A percentile compares a stretch with the other conserved stretches of the same genome.
These are phyloP conservation scores for Yoshiicerus persimilis DNA, from an alignment of 1,140 invertebrate species.

Conservation along the genomic window DNA sequence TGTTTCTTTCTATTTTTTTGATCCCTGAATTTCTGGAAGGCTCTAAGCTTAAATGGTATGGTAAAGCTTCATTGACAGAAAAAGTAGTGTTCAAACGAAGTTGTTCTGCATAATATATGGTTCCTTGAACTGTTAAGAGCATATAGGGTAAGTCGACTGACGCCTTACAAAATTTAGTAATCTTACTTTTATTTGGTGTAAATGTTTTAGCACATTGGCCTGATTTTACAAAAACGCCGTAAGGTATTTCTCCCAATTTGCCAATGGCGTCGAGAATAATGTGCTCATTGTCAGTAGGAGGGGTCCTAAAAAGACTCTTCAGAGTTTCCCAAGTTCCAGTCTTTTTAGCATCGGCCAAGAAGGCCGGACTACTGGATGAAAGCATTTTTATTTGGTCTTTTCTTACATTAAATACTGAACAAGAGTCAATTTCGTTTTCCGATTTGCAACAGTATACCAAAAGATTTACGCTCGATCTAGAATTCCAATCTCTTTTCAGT, in stretches of 20 bases:
- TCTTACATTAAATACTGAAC: not conserved
- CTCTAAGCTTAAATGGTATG: too few species aligned
- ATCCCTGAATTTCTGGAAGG: not conserved
- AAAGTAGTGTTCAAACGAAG: not conserved
- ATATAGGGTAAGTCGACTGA: not conserved
- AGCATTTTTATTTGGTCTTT: not conserved
- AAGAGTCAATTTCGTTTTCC: not conserved
- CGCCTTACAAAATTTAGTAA: not conserved
- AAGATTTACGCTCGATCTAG: not conserved
- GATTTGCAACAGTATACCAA: not conserved
- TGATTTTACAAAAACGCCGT: not conserved
- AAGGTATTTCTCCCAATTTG: not conserved
- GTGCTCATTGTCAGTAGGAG: not conserved
- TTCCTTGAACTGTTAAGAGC: not conserved
- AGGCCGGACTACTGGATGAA: not conserved
- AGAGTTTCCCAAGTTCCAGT: not conserved
- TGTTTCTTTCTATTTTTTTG: not conserved
- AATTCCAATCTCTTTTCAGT: not conserved
- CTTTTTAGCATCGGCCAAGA: not conserved
- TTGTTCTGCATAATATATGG: not conserved
- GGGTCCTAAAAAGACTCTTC: not conserved
- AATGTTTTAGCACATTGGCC: not conserved
- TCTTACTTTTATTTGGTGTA: not conserved
- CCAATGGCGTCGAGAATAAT: not conserved
- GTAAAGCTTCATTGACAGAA: not conserved